These are phyloP conservation scores for Formica selysi DNA, from an alignment of 1,140 invertebrate genomes.

Conservation along the genomic window DNA sequence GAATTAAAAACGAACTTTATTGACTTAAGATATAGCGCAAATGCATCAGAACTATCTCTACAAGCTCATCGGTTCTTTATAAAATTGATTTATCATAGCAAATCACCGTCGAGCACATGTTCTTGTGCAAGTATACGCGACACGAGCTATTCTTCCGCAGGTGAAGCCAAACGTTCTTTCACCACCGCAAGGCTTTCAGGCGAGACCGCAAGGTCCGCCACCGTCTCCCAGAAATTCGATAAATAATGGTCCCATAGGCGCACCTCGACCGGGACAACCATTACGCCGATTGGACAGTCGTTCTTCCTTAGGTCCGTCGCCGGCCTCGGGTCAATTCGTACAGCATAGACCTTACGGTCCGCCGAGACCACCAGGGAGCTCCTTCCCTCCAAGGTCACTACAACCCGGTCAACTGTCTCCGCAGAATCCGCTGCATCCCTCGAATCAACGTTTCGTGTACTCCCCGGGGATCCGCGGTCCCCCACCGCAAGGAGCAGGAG, in stretches of 20 bases:
- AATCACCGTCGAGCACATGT: neutral
- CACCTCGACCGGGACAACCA: slow-evolving; percentile 72
- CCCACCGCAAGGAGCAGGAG: slow-evolving; percentile 35
- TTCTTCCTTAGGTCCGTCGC: slow-evolving; percentile 78
- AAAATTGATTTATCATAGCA: neutral
- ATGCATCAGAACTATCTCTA: neutral
- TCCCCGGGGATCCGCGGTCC: slow-evolving; percentile 51
- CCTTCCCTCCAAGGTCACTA: slow-evolving; percentile 58
- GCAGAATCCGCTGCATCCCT: slow-evolving; percentile 48
- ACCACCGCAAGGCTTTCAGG: slow-evolving; percentile 73
- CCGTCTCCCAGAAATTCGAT: slow-evolving; percentile 75
- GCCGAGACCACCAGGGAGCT: slow-evolving; percentile 73
- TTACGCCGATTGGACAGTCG: slow-evolving; percentile 85
- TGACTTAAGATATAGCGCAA: neutral
- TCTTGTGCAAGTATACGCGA: slow-evolving; percentile 38
- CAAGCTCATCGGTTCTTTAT: neutral
- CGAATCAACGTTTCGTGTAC: slow-evolving; percentile 61
- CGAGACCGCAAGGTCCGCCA: slow-evolving; percentile 73
- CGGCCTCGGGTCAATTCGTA: slow-evolving; percentile 73
- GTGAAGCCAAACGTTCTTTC: slow-evolving; percentile 74
- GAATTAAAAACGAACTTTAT: no score
- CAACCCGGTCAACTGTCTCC: slow-evolving; percentile 62
- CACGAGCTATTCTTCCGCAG: slow-evolving; percentile 66
- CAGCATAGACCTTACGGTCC: slow-evolving; percentile 85
- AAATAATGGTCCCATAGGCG: slow-evolving; percentile 79